Conservation (phyloP, 2,113 vertebrate genomes). For the Pseudorasbora parva region DNA sequence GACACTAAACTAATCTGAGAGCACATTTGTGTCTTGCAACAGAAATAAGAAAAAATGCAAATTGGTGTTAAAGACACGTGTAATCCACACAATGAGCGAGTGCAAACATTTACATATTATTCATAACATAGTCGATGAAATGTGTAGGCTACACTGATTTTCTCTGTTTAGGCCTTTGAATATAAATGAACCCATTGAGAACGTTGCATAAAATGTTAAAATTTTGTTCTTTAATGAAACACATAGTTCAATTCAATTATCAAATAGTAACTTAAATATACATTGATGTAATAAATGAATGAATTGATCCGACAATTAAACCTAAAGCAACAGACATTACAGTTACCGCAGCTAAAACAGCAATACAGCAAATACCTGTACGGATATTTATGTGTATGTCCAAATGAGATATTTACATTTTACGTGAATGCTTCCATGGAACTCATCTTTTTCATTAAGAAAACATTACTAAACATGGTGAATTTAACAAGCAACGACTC, state of each 20-base stretch:
- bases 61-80: background rate
- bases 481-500: slow-evolving; percentile 88
- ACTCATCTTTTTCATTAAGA: slow-evolving; percentile 78
- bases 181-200: slow-evolving; percentile 71
- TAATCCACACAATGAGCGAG: slow-evolving; percentile 1
- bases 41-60: slow-evolving; percentile 1
- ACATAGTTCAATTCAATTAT: slow-evolving; percentile 90
- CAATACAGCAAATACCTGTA: slow-evolving; percentile 93
- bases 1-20: background rate
- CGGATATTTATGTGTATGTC: slow-evolving; percentile 93
- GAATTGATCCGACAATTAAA: slow-evolving; percentile 80
- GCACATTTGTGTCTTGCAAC: background rate
- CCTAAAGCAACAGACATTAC: slow-evolving; percentile 90
- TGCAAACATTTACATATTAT: background rate
- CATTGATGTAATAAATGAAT: slow-evolving; percentile 91
- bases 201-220: slow-evolving; percentile 87
- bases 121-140: background rate
- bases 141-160: background rate
- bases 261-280: slow-evolving; percentile 92
- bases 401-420: slow-evolving; percentile 97
- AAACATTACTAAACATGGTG: slow-evolving; percentile 87
- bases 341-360: slow-evolving; percentile 87
- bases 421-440: slow-evolving; percentile 82
- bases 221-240: slow-evolving; percentile 92
- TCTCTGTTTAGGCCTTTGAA: slow-evolving; percentile 40